Evolutionary conservation across 1,140 invertebrate genomes (phyloP).

Genomic region (Glossosoma conforme): DNA sequence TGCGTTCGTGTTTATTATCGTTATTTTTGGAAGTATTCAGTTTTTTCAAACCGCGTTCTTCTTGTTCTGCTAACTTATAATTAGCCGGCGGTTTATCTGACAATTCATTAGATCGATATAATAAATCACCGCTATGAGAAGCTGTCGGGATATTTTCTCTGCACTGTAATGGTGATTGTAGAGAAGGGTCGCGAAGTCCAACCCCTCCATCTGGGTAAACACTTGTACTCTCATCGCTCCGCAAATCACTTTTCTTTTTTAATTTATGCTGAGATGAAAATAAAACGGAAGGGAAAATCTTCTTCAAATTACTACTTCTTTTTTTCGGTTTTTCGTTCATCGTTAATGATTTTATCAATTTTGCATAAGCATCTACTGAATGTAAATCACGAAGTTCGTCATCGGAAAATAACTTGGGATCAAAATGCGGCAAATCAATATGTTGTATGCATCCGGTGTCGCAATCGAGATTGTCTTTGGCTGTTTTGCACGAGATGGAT

Average conservation of each 20-base stretch:
- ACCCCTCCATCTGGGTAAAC: background rate
- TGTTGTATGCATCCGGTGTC: no score
- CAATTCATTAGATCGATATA: background rate
- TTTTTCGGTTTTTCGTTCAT: conserved; percentile 3
- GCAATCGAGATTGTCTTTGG: no score
- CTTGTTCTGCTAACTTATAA: background rate
- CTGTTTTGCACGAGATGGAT: no score
- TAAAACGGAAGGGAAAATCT: background rate
- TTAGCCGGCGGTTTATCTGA: background rate
- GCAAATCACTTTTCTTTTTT: background rate
- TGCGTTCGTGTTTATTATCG: conserved; percentile 5
- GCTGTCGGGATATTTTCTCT: no score
- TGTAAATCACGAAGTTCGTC: no score
- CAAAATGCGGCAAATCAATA: no score
- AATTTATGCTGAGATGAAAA: background rate
- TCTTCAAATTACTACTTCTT: conserved; percentile 1
- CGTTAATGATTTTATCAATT: background rate
- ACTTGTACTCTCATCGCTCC: background rate
- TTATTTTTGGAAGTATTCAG: background rate
- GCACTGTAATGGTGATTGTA: background rate
- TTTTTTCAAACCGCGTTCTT: background rate
- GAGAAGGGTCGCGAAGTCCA: background rate
- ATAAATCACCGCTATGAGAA: background rate
- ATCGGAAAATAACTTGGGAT: no score
- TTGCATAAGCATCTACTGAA: background rate